Evolutionary conservation across 2,797 vertebrate species (phyloP).

Genomic region (Bucorvus abyssinicus): DNA sequence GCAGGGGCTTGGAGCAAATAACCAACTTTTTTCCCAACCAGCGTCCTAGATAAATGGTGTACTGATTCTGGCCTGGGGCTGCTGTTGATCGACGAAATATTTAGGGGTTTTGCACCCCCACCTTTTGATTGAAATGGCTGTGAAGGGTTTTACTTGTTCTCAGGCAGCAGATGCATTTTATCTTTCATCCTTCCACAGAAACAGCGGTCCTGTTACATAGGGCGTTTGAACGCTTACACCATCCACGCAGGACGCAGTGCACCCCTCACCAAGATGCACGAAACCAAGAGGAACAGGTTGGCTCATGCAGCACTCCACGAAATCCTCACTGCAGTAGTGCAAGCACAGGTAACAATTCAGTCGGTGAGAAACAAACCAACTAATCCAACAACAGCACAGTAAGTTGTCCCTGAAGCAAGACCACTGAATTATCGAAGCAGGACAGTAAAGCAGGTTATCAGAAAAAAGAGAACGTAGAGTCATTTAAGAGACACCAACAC

Average conservation of each 20-base stretch:
- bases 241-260: rapidly evolving
- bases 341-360: neutral
- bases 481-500: neutral
- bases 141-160: neutral
- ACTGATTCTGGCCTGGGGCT: neutral
- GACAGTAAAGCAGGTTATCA: neutral
- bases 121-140: neutral
- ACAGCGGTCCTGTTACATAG: neutral
- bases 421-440: neutral
- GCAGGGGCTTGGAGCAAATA: neutral
- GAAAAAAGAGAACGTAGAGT: neutral
- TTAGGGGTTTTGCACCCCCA: neutral
- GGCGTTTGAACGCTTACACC: neutral
- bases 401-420: neutral
- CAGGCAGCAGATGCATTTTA: neutral
- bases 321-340: neutral
- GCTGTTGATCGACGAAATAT: neutral
- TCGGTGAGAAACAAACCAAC: neutral
- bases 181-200: neutral
- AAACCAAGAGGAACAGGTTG: neutral
- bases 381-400: neutral
- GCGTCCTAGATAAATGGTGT: neutral
- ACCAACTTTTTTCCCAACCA: neutral
- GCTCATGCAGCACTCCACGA: neutral
- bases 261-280: neutral